phyloP scores from a whole-genome alignment of 2,113 vertebrate species.

The Vidua chalybeata region DNA sequence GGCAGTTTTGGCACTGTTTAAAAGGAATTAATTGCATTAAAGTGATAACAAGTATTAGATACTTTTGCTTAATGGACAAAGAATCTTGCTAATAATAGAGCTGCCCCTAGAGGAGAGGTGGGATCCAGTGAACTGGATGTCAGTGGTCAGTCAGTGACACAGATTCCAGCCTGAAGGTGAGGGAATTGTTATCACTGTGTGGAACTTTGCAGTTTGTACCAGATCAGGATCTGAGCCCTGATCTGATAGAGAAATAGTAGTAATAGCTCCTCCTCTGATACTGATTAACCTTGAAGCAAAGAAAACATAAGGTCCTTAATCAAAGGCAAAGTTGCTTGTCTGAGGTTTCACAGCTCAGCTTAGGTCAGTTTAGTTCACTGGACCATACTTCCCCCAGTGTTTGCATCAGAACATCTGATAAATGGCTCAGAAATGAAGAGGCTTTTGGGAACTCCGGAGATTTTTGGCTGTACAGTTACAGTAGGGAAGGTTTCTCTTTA shows the following conservation, averaged over 20 bases:
- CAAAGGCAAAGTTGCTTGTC: neutral
- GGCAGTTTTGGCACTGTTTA: neutral
- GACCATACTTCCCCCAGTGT: neutral
- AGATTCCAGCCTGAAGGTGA: neutral
- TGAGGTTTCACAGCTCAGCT: neutral
- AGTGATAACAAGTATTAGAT: neutral
- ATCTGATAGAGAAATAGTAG: neutral
- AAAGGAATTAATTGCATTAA: neutral
- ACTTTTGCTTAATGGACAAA: neutral
- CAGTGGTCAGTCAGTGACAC: accelerated
- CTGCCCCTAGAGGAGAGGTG: neutral
- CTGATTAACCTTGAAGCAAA: neutral
- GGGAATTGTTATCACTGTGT: neutral
- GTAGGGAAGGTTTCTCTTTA: neutral
- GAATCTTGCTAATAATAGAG: neutral
- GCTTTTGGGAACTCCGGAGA: neutral
- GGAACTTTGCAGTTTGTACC: neutral
- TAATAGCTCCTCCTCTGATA: neutral
- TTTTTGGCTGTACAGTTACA: neutral
- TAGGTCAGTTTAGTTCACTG: neutral
- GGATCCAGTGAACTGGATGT: neutral
- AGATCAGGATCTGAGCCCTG: neutral
- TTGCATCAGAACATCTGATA: neutral
- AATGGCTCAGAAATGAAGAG: neutral
- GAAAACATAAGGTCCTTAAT: neutral